Percentiles rank a stretch among this genome's conserved stretches.
phyloP scores from a whole-genome alignment of 2,797 vertebrate genomes.

The Dryobates pubescens region DNA sequence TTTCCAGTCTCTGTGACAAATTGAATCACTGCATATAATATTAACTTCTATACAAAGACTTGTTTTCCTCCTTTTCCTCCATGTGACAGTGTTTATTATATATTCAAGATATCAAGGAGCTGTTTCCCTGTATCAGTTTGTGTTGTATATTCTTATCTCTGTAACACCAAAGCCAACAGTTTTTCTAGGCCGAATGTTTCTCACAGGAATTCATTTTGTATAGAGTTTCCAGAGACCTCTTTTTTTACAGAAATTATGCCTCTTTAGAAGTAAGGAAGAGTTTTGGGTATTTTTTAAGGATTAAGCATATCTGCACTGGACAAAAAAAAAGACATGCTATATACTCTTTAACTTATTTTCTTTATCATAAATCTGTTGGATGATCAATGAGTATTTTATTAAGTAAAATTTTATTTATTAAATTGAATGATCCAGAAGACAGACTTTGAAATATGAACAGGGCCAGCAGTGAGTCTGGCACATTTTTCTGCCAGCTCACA shows the following conservation, averaged over 20 bases:
- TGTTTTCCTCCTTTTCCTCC: background rate
- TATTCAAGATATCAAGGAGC: background rate
- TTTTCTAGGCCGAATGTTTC: background rate
- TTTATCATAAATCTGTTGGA: background rate
- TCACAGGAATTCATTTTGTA: background rate
- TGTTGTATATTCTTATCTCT: background rate
- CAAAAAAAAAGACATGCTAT: background rate
- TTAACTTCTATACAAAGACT: background rate
- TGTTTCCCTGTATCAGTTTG: background rate
- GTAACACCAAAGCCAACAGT: background rate
- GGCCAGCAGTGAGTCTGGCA: background rate
- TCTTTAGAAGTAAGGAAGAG: background rate
- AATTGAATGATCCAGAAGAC: background rate
- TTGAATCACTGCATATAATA: background rate
- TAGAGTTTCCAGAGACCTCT: background rate
- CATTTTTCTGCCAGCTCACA: background rate
- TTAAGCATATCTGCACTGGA: background rate
- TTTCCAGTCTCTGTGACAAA: background rate
- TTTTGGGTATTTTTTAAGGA: background rate
- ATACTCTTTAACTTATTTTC: background rate
- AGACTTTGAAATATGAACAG: background rate
- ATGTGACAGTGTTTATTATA: background rate
- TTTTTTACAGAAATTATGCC: background rate
- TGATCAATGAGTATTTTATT: background rate
- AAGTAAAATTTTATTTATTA: background rate